phyloP scores from a whole-genome alignment of 2,113 vertebrate genomes.

The Ellobius talpinus region DNA sequence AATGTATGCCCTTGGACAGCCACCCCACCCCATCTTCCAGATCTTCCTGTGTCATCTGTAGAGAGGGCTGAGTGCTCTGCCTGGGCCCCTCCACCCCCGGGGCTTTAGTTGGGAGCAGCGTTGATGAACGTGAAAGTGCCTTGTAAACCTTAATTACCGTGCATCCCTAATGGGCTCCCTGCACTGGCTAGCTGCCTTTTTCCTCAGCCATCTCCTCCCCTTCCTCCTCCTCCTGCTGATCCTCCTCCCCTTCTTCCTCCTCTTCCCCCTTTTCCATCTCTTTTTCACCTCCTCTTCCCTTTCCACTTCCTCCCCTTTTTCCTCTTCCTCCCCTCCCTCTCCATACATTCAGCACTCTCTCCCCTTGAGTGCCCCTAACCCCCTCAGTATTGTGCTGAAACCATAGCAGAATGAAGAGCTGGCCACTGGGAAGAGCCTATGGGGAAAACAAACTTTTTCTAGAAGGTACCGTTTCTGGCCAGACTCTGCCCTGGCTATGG shows the following conservation, averaged over 20 bases:
- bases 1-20: neutral
- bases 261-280: no score
- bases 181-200: neutral
- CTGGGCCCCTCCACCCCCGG: neutral
- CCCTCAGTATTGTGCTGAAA: neutral
- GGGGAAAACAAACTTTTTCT: neutral
- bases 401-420: neutral
- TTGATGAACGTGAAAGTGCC: neutral
- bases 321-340: no score
- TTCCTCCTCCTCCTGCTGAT: no score
- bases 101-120: neutral
- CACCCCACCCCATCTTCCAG: no score
- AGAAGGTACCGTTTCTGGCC: neutral
- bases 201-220: neutral
- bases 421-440: neutral
- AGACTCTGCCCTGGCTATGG: neutral
- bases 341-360: neutral
- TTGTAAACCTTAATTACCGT: neutral
- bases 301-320: neutral
- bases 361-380: neutral
- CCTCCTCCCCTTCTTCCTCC: accelerated
- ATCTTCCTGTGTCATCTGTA: neutral
- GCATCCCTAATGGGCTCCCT: neutral
- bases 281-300: neutral
- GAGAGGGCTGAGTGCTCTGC: neutral